These are phyloP conservation scores for Camponotus vicinus DNA, from an alignment of 1,140 invertebrate genomes.

Conservation along the genomic window DNA sequence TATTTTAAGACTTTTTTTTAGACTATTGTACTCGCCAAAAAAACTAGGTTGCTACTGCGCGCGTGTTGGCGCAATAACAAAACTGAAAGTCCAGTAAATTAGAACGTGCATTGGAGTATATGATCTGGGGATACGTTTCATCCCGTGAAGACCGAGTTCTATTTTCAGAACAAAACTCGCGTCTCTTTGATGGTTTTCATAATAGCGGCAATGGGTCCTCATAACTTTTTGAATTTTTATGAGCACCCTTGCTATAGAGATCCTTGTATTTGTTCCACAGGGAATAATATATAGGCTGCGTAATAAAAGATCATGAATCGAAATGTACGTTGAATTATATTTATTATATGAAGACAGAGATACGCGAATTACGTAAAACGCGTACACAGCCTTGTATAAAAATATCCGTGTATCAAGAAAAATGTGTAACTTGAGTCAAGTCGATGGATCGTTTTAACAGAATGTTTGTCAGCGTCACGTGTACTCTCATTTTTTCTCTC, in stretches of 20 bases:
- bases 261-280: slow-evolving; percentile 27
- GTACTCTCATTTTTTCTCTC: not conserved
- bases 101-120: slow-evolving; percentile 33
- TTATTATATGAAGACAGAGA: slow-evolving; percentile 36
- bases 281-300: not conserved
- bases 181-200: slow-evolving; percentile 39
- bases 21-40: slow-evolving; percentile 29
- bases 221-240: slow-evolving; percentile 52
- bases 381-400: slow-evolving; percentile 17
- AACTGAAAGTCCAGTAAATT: slow-evolving; percentile 54
- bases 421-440: slow-evolving; percentile 46
- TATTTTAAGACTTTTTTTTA: slow-evolving; percentile 51
- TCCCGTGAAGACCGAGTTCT: not conserved
- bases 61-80: slow-evolving; percentile 26
- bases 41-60: slow-evolving; percentile 13
- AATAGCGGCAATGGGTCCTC: slow-evolving; percentile 48
- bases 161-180: slow-evolving; percentile 45
- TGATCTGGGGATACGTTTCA: slow-evolving; percentile 41
- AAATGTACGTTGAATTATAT: slow-evolving; percentile 37
- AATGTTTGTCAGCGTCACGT: slow-evolving; percentile 16
- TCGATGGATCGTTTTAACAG: slow-evolving; percentile 36
- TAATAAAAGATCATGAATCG: slow-evolving; percentile 42
- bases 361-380: slow-evolving; percentile 12
- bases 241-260: not conserved
- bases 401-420: slow-evolving; percentile 46